Evolutionary conservation across 2,888 invertebrate genomes (phyloP), one percentile per base, ranked within the genome.

Genomic region (Cheilosia vulpina): DNA sequence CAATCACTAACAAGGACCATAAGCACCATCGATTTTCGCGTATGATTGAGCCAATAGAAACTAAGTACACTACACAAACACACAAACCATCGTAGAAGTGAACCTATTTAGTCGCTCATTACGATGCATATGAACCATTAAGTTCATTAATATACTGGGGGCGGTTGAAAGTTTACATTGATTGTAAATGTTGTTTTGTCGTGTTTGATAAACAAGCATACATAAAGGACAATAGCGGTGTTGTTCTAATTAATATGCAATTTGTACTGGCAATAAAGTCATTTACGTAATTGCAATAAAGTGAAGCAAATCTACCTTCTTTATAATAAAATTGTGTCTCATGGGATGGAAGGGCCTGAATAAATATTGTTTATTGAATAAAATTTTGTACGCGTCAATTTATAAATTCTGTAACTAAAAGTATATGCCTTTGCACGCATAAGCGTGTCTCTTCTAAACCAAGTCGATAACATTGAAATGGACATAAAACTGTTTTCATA

Each of bases 31-130:
- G 11, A 21, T 87, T 87, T 0, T 41, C 55, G 15, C 6, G 21
- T 4, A 11, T 17, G 17, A 88, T 88, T 1, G 84, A 57, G 5
- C 87, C 62, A 6, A 89, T 73, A 0, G 88, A 79, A 24, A 90
- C 55, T 3, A 88, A 88, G 43, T 38, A 89, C 19, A 77, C 89
- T 89, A 85, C 89, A 90, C 34, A 90, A 80, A 27, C 88, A 87
- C 17, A 89, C 60, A 47, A 90, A 88, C 45, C 71, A 84, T 47
- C 87, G 87, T 3, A 81, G 24, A 11, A 76, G 31, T 11, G 4
- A 17, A 9, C 76, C 38, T n/a, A 66, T 47, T 47, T 47, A 17
- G 21, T 65, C 21, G n/a, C 9, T 50, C 62, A 63, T 73, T 13
- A 27, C 17, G 17, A 13, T 19, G 87, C 88, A 11, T 13, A 21